phyloP scores from a whole-genome alignment of 2,888 invertebrate species.

The Schizaphis graminum region DNA sequence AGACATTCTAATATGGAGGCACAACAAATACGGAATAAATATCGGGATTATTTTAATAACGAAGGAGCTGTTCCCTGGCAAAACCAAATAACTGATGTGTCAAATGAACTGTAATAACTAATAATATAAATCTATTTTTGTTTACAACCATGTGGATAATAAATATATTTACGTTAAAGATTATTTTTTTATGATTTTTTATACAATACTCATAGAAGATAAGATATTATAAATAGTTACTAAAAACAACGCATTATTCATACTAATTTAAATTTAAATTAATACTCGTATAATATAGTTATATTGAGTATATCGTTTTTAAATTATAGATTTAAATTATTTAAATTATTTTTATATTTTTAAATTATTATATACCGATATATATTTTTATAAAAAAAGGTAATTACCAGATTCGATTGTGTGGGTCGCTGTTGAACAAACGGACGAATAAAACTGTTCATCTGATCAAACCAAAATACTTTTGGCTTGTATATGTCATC shows the following conservation, averaged over 20 bases:
- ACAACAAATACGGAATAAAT: conserved; percentile 58
- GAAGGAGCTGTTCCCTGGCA: conserved; percentile 66
- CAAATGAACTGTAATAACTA: too few relatives aligned
- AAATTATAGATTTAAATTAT: too few relatives aligned
- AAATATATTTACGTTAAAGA: background rate
- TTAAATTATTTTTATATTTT: too few relatives aligned
- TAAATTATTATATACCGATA: too few relatives aligned
- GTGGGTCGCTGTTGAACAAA: too few relatives aligned
- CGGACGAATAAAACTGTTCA: too few relatives aligned
- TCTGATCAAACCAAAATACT: too few relatives aligned
- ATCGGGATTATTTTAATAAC: conserved; percentile 67
- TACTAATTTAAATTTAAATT: conserved; percentile 36
- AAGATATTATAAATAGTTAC: conserved; percentile 42
- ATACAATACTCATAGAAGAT: conserved; percentile 28
- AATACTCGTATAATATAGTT: background rate
- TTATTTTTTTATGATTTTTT: background rate
- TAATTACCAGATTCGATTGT: too few relatives aligned
- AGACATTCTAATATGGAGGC: conserved; percentile 65
- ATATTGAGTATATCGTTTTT: too few relatives aligned
- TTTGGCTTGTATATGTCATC: too few relatives aligned
- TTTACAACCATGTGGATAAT: background rate
- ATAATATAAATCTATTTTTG: too few relatives aligned
- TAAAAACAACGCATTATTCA: conserved; percentile 40
- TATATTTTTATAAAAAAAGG: too few relatives aligned
- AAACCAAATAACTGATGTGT: conserved; percentile 23